A percentile compares a stretch with the other conserved stretches of the same genome.
Evolutionary conservation across 2,888 invertebrate species (phyloP).

Genomic region (Spatulosminthurus flaviceps): DNA sequence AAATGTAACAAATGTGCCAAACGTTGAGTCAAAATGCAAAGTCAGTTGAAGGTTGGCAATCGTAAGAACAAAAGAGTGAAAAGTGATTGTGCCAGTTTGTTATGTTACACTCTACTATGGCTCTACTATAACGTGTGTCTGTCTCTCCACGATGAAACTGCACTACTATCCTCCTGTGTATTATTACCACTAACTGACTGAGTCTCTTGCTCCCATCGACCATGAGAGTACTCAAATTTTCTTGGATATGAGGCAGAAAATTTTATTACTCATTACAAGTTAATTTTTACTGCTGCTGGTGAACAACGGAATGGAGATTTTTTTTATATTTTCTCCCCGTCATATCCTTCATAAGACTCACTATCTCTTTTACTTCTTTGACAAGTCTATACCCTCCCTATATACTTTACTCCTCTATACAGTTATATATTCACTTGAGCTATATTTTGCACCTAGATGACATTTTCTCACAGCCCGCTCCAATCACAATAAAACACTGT

Average conservation of each 20-base stretch:
- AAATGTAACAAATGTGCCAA: not conserved
- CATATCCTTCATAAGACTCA: too few relatives aligned
- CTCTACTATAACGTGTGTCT: not conserved
- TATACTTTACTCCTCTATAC: too few relatives aligned
- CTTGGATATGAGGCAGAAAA: slow-evolving; percentile 18
- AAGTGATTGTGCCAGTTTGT: not conserved
- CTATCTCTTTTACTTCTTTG: too few relatives aligned
- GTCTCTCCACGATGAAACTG: not conserved
- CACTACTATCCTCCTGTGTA: not conserved
- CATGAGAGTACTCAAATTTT: slow-evolving; percentile 13
- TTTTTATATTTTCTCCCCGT: slow-evolving; percentile 7
- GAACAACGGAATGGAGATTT: slow-evolving; percentile 3
- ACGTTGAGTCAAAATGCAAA: not conserved
- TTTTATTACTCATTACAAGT: slow-evolving; percentile 48
- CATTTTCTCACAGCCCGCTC: too few relatives aligned
- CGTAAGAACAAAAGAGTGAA: slow-evolving; percentile 18
- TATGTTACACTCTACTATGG: not conserved
- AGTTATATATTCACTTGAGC: too few relatives aligned
- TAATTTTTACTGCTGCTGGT: slow-evolving; percentile 36
- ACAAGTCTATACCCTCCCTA: too few relatives aligned
- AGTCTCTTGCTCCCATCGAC: not conserved
- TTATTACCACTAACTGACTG: too few relatives aligned
- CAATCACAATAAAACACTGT: too few relatives aligned
- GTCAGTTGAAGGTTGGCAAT: slow-evolving; percentile 18
- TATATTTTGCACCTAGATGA: too few relatives aligned